Conservation (phyloP, 2,888 invertebrate species). For the Drosophila nr. fundita region DNA sequence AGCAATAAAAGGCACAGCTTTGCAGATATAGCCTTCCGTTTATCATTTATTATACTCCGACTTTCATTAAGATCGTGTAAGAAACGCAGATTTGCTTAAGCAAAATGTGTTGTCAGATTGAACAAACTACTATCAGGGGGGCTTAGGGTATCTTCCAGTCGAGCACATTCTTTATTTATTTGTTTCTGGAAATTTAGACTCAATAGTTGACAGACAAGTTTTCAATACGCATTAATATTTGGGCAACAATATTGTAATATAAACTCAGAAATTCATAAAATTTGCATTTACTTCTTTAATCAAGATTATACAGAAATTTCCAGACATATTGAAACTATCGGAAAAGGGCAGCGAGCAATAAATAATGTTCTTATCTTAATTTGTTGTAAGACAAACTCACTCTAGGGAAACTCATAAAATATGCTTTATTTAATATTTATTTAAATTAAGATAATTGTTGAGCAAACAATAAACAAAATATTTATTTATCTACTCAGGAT, state of each 20-base stretch:
- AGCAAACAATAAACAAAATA: background rate
- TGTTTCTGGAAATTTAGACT: background rate
- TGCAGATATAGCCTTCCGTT: too few species aligned
- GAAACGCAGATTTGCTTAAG: background rate
- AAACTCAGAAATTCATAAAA: background rate
- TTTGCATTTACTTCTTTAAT: background rate
- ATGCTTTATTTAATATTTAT: too few species aligned
- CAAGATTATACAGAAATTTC: background rate
- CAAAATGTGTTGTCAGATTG: too few species aligned
- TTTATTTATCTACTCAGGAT: too few species aligned
- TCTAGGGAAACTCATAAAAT: too few species aligned
- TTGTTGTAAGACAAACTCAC: too few species aligned
- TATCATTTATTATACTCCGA: too few species aligned
- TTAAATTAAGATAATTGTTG: too few species aligned
- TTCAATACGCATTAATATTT: constrained; percentile 24
- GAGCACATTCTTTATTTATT: constrained; percentile 1
- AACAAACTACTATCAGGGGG: background rate
- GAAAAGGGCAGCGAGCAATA: background rate
- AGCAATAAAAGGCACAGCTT: background rate
- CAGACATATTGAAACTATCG: background rate
- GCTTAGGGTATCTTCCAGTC: background rate
- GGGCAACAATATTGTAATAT: background rate
- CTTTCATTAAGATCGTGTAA: background rate
- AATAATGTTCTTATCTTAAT: background rate
- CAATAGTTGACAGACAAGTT: constrained; percentile 42